Percentiles rank a stretch among this genome's conserved stretches.
These are phyloP conservation scores for Andrena dorsata DNA, from an alignment of 2,888 invertebrate genomes.

Conservation along the genomic window DNA sequence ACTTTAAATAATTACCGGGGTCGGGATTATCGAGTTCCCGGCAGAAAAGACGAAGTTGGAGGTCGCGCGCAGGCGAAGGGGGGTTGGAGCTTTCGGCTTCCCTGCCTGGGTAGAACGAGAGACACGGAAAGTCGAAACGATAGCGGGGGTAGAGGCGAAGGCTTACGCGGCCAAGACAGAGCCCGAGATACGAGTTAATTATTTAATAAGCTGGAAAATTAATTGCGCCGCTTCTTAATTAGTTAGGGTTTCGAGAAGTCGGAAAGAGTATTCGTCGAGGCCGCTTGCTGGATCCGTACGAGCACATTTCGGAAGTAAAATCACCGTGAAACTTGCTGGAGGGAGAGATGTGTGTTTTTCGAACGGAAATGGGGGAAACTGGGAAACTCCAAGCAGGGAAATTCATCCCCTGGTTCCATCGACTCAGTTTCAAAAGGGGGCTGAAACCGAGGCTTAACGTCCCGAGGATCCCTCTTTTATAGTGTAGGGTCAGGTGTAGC, in stretches of 20 bases:
- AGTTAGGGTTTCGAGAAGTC: slow-evolving; percentile 57
- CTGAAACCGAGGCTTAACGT: not conserved
- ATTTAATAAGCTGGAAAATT: slow-evolving; percentile 83
- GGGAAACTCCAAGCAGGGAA: slow-evolving; percentile 6
- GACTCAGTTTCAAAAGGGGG: not conserved
- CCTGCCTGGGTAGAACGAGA: slow-evolving; percentile 4
- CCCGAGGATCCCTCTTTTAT: not conserved
- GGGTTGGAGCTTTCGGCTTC: slow-evolving; percentile 8
- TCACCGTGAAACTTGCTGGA: slow-evolving; percentile 15
- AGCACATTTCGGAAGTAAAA: slow-evolving; percentile 11
- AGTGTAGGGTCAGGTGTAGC: slow-evolving; percentile 7
- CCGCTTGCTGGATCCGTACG: not conserved
- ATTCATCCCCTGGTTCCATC: not conserved
- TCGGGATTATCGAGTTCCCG: slow-evolving; percentile 76
- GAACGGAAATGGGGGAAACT: not conserved
- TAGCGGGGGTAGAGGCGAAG: slow-evolving; percentile 25
- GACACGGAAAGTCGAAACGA: slow-evolving; percentile 21
- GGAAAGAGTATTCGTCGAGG: slow-evolving; percentile 47
- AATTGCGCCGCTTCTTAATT: slow-evolving; percentile 79
- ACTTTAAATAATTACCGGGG: slow-evolving; percentile 79
- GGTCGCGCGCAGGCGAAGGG: slow-evolving; percentile 41
- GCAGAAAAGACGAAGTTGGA: slow-evolving; percentile 59
- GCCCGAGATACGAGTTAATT: slow-evolving; percentile 79
- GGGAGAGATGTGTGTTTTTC: not conserved
- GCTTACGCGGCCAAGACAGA: slow-evolving; percentile 61